Conservation (phyloP, 2,113 vertebrate species). For the Eulemur macaco region DNA sequence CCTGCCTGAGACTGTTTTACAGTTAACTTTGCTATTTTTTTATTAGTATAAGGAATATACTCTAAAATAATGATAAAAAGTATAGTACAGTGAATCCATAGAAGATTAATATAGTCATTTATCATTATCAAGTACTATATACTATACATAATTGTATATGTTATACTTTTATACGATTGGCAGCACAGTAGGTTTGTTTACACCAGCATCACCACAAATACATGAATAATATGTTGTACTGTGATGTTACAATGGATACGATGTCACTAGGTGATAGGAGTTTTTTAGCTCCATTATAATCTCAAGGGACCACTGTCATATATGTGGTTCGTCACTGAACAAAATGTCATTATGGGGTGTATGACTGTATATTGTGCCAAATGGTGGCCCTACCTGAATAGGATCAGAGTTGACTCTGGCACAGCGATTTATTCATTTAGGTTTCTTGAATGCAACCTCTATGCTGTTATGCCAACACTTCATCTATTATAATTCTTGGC, state of each 20-base stretch:
- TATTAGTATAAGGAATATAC: too few relatives aligned
- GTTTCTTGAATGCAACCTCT: background rate
- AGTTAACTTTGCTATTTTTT: too few relatives aligned
- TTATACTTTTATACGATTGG: too few relatives aligned
- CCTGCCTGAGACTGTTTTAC: too few relatives aligned
- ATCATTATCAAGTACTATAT: too few relatives aligned
- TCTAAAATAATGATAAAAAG: too few relatives aligned
- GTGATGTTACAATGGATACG: background rate
- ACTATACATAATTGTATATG: too few relatives aligned
- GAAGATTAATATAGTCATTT: too few relatives aligned
- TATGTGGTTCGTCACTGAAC: background rate
- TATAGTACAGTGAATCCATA: too few relatives aligned
- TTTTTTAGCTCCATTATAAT: background rate
- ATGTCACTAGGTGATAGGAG: background rate
- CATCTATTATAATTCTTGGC: background rate
- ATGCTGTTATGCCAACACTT: background rate
- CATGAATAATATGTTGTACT: background rate
- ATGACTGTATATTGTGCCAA: background rate
- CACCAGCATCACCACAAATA: background rate
- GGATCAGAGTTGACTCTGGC: background rate
- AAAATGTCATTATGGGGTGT: background rate
- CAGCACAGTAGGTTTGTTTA: background rate
- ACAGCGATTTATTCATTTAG: background rate
- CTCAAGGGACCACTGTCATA: background rate
- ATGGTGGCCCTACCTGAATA: background rate